phyloP scores from a whole-genome alignment of 2,113 vertebrate species.

The Elgaria multicarinata region DNA sequence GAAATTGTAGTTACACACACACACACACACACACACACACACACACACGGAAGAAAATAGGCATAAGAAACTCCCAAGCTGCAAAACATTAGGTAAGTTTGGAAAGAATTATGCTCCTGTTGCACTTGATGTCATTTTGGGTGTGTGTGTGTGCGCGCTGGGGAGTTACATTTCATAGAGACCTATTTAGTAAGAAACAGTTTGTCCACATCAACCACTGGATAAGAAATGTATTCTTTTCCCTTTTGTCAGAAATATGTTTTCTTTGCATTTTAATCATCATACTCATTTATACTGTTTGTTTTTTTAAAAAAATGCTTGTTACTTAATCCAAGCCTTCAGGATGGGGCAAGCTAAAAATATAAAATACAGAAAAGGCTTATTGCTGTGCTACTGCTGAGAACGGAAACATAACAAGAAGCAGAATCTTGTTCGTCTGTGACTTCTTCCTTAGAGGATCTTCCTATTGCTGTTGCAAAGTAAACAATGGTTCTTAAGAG shows the following conservation, averaged over 20 bases:
- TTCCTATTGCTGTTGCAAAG: conserved; percentile 61
- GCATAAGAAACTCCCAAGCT: background rate
- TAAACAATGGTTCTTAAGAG: conserved; percentile 39
- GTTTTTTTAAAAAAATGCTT: background rate
- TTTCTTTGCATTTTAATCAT: conserved; percentile 34
- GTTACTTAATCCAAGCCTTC: background rate
- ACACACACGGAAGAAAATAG: background rate
- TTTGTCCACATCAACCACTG: rapidly evolving
- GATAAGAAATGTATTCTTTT: conserved; percentile 34
- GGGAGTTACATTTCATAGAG: background rate
- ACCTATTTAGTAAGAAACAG: conserved; percentile 26
- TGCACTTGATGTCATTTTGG: conserved; percentile 11
- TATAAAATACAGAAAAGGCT: background rate
- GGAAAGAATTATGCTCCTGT: conserved; percentile 18
- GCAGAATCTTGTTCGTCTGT: conserved; percentile 51
- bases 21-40: background rate
- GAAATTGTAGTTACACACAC: background rate
- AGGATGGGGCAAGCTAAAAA: background rate
- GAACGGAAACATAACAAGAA: conserved; percentile 35
- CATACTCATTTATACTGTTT: conserved; percentile 36
- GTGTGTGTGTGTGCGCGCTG: no score
- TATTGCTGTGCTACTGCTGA: conserved; percentile 55
- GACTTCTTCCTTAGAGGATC: conserved; percentile 27
- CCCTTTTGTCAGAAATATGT: conserved; percentile 40
- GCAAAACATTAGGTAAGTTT: background rate